phyloP scores from a whole-genome alignment of 2,888 invertebrate species.

The Falcaria lacertinaria region DNA sequence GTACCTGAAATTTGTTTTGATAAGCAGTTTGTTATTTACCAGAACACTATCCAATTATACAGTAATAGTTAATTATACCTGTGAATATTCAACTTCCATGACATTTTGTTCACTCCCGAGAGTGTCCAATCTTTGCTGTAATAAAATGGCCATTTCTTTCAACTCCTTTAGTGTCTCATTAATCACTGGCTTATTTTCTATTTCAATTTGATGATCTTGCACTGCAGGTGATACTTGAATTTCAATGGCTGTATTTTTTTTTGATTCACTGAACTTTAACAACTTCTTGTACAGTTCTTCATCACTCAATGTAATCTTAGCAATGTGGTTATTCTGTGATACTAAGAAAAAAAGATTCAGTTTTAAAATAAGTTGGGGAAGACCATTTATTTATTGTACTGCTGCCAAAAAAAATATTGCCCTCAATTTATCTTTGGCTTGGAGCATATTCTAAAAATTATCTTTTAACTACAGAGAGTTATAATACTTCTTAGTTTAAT shows the following conservation, averaged over 20 bases:
- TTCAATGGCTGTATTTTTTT: constrained; percentile 10
- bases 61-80: constrained; percentile 32
- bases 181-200: constrained; percentile 17
- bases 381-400: too few species aligned
- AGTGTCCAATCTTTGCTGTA: constrained; percentile 60
- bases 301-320: constrained; percentile 20
- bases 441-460: too few species aligned
- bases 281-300: constrained; percentile 37
- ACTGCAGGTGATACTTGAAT: constrained; percentile 6
- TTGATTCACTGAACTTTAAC: constrained; percentile 30
- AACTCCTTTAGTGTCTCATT: constrained; percentile 59
- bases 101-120: constrained; percentile 64
- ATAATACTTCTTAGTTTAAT: too few species aligned
- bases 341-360: constrained; percentile 16
- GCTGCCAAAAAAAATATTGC: too few species aligned
- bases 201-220: constrained; percentile 16
- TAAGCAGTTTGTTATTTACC: too few species aligned
- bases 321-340: constrained; percentile 2
- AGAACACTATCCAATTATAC: too few species aligned
- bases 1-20: constrained; percentile 38
- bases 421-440: too few species aligned
- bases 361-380: too few species aligned
- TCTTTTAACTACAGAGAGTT: too few species aligned
- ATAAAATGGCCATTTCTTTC: constrained; percentile 58
- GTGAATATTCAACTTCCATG: constrained; percentile 64